Evolutionary conservation across 1,140 invertebrate species (phyloP).

Genomic region (Drosophila lini): DNA sequence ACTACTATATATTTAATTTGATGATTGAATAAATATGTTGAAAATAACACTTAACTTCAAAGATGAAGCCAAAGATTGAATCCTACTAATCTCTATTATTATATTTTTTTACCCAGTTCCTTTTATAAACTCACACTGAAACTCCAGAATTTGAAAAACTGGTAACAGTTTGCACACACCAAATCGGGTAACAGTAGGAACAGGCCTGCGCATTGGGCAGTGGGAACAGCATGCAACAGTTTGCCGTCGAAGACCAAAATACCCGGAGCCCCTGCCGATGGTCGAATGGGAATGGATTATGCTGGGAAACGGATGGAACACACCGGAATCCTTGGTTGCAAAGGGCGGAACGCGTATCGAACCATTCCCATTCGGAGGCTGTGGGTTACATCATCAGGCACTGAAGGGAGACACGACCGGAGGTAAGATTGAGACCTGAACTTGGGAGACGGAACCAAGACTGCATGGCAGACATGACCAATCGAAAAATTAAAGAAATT

Average conservation of each 20-base stretch:
- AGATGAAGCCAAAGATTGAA: neutral
- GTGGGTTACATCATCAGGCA: constrained; percentile 58
- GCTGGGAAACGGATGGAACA: constrained; percentile 38
- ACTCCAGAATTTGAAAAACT: constrained; percentile 46
- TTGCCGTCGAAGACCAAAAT: constrained; percentile 45
- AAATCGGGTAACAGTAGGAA: constrained; percentile 70
- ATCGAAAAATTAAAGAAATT: neutral
- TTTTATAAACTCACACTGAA: neutral
- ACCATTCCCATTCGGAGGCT: constrained; percentile 26
- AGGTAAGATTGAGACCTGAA: constrained; percentile 1
- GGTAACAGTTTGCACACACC: constrained; percentile 20
- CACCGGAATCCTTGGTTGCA: constrained; percentile 16
- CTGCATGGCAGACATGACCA: constrained; percentile 3
- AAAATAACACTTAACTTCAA: neutral
- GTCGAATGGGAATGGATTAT: constrained; percentile 4
- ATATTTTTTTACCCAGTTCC: neutral
- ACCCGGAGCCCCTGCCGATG: neutral
- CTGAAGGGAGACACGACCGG: neutral
- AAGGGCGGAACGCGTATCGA: constrained; percentile 27
- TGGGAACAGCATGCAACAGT: constrained; percentile 59
- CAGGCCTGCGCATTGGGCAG: constrained; percentile 47
- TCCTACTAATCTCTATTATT: neutral
- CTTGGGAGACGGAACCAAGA: neutral
- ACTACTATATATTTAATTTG: neutral
- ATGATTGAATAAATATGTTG: neutral